These are phyloP conservation scores for Eupeodes luniger DNA, from an alignment of 2,888 invertebrate species.

Conservation along the genomic window DNA sequence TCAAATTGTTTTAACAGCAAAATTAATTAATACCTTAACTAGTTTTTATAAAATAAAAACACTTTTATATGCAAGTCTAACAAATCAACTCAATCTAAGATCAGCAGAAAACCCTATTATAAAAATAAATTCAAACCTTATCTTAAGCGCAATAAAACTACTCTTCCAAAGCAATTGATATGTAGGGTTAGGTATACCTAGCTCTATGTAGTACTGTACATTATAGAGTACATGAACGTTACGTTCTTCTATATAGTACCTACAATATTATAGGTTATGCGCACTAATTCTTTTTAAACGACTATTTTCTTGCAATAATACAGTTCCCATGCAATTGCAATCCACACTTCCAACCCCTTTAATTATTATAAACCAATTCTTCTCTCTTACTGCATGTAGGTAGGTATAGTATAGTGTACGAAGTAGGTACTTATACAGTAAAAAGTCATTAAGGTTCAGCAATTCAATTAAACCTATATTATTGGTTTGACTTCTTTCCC, in stretches of 20 bases:
- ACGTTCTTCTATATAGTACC: background rate
- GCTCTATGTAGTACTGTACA: too few relatives aligned
- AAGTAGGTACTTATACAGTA: slow-evolving; percentile 24
- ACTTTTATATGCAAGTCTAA: too few relatives aligned
- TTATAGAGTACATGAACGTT: background rate
- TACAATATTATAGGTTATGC: background rate
- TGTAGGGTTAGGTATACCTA: too few relatives aligned
- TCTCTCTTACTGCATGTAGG: background rate
- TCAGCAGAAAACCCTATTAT: too few relatives aligned
- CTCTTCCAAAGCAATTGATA: too few relatives aligned
- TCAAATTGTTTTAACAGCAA: too few relatives aligned
- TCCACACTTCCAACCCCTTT: slow-evolving; percentile 47
- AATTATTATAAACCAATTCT: slow-evolving; percentile 62
- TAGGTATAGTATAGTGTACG: background rate
- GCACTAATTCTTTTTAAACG: slow-evolving; percentile 34
- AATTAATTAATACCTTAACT: too few relatives aligned
- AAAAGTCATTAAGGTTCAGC: slow-evolving; percentile 63
- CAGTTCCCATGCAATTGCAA: slow-evolving; percentile 2
- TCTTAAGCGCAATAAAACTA: too few relatives aligned
- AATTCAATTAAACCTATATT: slow-evolving; percentile 58
- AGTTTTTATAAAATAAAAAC: too few relatives aligned
- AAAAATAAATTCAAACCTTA: too few relatives aligned
- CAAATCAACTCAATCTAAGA: too few relatives aligned
- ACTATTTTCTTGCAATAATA: slow-evolving; percentile 22
- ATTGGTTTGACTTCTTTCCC: slow-evolving; percentile 29